These are phyloP conservation scores for Radopholus similis DNA, from an alignment of 1,140 invertebrate genomes.

Conservation along the genomic window DNA sequence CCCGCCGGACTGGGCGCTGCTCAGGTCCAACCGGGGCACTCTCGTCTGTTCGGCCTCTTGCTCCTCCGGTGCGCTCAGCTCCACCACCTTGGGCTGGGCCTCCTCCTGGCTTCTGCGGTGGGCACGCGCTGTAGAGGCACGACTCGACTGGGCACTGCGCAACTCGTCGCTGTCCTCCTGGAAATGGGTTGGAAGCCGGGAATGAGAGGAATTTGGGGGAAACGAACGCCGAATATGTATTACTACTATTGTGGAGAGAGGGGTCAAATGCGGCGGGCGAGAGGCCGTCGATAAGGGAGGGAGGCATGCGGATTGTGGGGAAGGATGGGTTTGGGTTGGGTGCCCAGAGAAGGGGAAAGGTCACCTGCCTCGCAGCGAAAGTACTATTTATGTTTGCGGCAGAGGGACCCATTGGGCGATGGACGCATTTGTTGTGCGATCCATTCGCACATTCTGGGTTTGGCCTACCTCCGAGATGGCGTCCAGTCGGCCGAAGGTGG, in stretches of 20 bases:
- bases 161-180: slow-evolving; percentile 42
- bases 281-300: too few relatives aligned
- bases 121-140: slow-evolving; percentile 24
- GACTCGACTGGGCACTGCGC: slow-evolving; percentile 26
- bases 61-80: background rate
- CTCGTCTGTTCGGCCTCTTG: background rate
- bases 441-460: background rate
- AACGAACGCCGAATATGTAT: background rate
- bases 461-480: slow-evolving; percentile 17
- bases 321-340: too few relatives aligned
- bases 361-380: background rate
- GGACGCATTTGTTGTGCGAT: too few relatives aligned
- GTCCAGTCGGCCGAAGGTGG: slow-evolving; percentile 7
- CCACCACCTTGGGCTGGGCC: slow-evolving; percentile 1
- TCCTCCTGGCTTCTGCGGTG: background rate
- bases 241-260: background rate
- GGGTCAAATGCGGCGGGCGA: too few relatives aligned
- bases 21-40: background rate
- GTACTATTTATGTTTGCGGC: background rate
- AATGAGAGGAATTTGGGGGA: too few relatives aligned
- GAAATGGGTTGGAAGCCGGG: slow-evolving; percentile 10
- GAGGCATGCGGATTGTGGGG: background rate
- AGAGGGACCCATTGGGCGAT: too few relatives aligned
- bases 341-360: background rate
- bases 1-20: background rate